Evolutionary conservation across 1,140 invertebrate genomes (phyloP).

Genomic region (Nixonia krombeini): DNA sequence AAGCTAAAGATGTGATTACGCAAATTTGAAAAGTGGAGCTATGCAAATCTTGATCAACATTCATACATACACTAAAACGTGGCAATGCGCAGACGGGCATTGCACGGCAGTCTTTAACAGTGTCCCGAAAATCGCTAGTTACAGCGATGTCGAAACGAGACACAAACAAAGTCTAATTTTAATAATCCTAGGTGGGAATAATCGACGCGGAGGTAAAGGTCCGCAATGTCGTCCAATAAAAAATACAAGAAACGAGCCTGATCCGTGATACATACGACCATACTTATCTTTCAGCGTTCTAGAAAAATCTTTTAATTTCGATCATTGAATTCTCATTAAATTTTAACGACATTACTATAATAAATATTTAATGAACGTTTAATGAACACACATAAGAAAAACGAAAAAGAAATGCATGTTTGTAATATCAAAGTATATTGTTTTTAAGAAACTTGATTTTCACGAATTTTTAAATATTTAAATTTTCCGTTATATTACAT

Average conservation of each 20-base stretch:
- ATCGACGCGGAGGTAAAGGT: neutral
- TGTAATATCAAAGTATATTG: too few species aligned
- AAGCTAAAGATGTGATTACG: neutral
- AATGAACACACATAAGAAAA: too few species aligned
- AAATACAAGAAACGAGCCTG: neutral
- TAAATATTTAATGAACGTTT: too few species aligned
- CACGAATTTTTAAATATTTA: too few species aligned
- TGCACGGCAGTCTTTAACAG: slow-evolving; percentile 41
- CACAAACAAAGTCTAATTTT: slow-evolving; percentile 33
- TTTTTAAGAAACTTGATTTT: too few species aligned
- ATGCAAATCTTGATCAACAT: neutral
- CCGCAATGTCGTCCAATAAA: neutral
- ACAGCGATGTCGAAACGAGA: slow-evolving; percentile 11
- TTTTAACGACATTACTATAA: too few species aligned
- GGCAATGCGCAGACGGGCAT: slow-evolving; percentile 36
- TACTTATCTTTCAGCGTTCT: too few species aligned
- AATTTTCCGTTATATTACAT: too few species aligned
- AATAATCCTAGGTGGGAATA: slow-evolving; percentile 36
- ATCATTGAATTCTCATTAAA: too few species aligned
- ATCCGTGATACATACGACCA: neutral
- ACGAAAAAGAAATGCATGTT: too few species aligned
- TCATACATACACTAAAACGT: slow-evolving; percentile 28
- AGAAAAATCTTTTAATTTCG: too few species aligned
- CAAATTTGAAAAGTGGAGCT: neutral
- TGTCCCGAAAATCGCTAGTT: slow-evolving; percentile 10